A percentile compares a stretch with the other conserved stretches of the same genome.
Conservation (phyloP, 2,797 vertebrate genomes). For the Clarias laeviceps region DNA sequence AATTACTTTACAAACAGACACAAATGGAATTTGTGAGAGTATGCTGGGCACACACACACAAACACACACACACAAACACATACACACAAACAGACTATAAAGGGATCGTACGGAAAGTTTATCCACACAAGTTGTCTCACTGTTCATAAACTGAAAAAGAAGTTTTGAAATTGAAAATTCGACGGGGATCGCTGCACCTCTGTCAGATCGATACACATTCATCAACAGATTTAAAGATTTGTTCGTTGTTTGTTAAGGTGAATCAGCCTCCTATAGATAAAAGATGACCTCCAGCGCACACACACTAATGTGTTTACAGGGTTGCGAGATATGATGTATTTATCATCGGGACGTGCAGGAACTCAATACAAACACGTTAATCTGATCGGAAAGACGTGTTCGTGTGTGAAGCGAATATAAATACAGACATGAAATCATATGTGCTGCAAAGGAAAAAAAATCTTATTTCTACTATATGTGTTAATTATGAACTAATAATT, state of each 20-base stretch:
- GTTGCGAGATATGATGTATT: neutral
- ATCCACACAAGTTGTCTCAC: constrained; percentile 46
- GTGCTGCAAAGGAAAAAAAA: too few relatives aligned
- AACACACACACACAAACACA: constrained; percentile 9
- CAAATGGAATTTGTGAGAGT: constrained; percentile 52
- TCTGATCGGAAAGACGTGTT: neutral
- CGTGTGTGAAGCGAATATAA: neutral
- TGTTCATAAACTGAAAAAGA: constrained; percentile 36
- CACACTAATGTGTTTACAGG: neutral
- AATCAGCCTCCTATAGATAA: neutral
- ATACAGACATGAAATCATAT: neutral
- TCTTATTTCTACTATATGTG: neutral
- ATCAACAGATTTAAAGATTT: constrained; percentile 20
- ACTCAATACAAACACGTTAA: neutral
- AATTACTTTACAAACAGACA: constrained; percentile 60
- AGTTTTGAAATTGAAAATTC: constrained; percentile 21
- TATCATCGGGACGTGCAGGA: neutral
- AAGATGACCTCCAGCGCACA: neutral
- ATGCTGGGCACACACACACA: constrained; percentile 17
- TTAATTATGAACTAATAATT: too few relatives aligned
- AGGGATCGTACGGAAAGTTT: constrained; percentile 33
- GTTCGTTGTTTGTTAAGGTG: constrained; percentile 1
- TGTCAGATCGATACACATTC: constrained; percentile 19
- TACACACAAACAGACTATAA: constrained; percentile 4
- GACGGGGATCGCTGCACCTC: neutral